Conservation (phyloP, 2,113 vertebrate species). For the Scalopus aquaticus region DNA sequence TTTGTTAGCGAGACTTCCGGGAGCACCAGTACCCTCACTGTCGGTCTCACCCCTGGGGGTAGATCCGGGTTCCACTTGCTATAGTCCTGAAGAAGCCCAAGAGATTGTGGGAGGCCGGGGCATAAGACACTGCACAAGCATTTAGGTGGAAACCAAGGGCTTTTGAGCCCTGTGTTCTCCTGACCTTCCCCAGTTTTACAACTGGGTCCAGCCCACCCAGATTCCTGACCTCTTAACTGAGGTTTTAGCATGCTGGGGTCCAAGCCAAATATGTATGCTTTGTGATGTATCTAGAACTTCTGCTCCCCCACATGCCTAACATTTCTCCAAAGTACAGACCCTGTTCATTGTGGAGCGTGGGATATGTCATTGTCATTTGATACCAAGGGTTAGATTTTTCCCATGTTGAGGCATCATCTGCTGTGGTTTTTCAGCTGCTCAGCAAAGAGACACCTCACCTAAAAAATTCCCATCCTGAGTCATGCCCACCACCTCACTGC, state of each 20-base stretch:
- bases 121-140: background rate
- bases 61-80: background rate
- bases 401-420: background rate
- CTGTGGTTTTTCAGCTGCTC: background rate
- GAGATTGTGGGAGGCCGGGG: background rate
- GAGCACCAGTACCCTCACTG: rapidly evolving
- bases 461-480: background rate
- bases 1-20: rapidly evolving
- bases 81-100: background rate
- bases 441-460: background rate
- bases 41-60: background rate
- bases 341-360: rapidly evolving
- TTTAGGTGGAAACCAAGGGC: constrained; percentile 51
- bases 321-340: background rate
- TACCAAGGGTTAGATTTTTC: background rate
- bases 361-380: background rate
- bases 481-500: background rate
- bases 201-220: background rate
- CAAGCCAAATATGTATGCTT: background rate
- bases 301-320: rapidly evolving
- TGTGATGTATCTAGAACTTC: rapidly evolving
- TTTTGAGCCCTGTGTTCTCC: background rate
- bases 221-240: background rate
- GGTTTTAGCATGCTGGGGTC: background rate
- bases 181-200: background rate